Conservation (phyloP, 2,113 vertebrate species). For the Pagrus major region DNA sequence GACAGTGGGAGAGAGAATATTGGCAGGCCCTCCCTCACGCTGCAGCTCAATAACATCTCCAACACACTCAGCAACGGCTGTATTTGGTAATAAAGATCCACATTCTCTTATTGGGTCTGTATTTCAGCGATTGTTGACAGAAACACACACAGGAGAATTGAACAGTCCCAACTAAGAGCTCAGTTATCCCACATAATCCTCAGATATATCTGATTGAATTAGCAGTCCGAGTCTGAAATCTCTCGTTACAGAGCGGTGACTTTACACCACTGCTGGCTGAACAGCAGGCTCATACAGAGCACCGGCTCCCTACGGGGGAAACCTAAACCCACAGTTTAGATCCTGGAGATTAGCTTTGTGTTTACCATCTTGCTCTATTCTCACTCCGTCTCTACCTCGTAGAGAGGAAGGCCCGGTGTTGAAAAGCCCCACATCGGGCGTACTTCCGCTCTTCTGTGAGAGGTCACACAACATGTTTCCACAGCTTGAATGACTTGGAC, state of each 20-base stretch:
- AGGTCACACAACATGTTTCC: slow-evolving; percentile 52
- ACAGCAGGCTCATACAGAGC: slow-evolving; percentile 35
- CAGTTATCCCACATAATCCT: slow-evolving; percentile 40
- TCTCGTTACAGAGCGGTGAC: slow-evolving; percentile 54
- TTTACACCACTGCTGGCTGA: slow-evolving; percentile 45
- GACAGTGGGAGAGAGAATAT: slow-evolving; percentile 35
- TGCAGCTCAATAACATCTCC: slow-evolving; percentile 43
- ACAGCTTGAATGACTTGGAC: slow-evolving; percentile 43
- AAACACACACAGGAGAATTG: slow-evolving; percentile 13
- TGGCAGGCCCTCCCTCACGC: slow-evolving; percentile 34
- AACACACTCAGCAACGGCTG: slow-evolving; percentile 29
- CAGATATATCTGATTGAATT: slow-evolving; percentile 27
- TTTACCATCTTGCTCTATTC: slow-evolving; percentile 49
- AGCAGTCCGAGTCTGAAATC: slow-evolving; percentile 26
- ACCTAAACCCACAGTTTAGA: slow-evolving; percentile 63
- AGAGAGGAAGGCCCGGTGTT: slow-evolving; percentile 20
- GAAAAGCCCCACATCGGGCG: slow-evolving; percentile 41
- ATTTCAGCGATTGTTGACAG: slow-evolving; percentile 31
- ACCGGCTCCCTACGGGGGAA: slow-evolving; percentile 52
- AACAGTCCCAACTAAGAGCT: slow-evolving; percentile 1
- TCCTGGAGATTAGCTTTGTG: slow-evolving; percentile 61
- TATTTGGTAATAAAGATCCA: slow-evolving; percentile 24
- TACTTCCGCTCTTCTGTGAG: slow-evolving; percentile 32
- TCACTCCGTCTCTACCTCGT: slow-evolving; percentile 15
- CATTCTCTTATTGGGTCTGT: slow-evolving; percentile 5